Evolutionary conservation across 1,140 invertebrate genomes (phyloP).

Genomic region (Brachionus sp.): DNA sequence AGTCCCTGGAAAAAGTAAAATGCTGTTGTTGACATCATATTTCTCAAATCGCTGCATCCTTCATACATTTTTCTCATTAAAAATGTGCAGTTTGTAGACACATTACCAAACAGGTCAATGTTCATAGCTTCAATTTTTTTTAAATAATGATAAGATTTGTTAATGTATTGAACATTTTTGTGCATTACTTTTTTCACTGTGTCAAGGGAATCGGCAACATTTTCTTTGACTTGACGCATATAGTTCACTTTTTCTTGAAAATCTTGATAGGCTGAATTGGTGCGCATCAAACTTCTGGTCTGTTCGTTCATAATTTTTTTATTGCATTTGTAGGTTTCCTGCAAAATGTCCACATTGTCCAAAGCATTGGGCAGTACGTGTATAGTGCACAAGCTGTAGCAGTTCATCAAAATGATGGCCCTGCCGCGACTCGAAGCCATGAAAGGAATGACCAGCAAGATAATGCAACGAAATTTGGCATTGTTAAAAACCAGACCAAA

Average conservation of each 20-base stretch:
- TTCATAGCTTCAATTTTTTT: not conserved
- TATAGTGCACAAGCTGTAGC: not conserved
- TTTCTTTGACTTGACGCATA: not conserved
- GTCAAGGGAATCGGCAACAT: not conserved
- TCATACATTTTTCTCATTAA: not conserved
- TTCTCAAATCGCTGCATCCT: not conserved
- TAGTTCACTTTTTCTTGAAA: not conserved
- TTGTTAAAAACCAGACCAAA: constrained; percentile 17
- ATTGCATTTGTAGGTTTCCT: not conserved
- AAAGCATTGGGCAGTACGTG: not conserved
- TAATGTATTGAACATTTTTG: constrained; percentile 1
- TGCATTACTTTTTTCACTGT: not conserved
- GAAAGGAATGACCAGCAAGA: constrained; percentile 8
- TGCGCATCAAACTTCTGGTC: not conserved
- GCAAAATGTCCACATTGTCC: not conserved
- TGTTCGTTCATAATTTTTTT: not conserved
- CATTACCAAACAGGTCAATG: not conserved
- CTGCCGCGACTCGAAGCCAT: not conserved
- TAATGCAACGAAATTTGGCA: not conserved
- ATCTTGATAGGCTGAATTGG: not conserved
- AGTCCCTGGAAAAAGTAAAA: not conserved
- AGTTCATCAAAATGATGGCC: constrained; percentile 14
- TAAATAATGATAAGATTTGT: not conserved
- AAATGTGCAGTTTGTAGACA: not conserved
- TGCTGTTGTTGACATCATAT: too few relatives aligned